Conservation (phyloP, 2,113 vertebrate genomes). For the Bujurquina vittata region DNA sequence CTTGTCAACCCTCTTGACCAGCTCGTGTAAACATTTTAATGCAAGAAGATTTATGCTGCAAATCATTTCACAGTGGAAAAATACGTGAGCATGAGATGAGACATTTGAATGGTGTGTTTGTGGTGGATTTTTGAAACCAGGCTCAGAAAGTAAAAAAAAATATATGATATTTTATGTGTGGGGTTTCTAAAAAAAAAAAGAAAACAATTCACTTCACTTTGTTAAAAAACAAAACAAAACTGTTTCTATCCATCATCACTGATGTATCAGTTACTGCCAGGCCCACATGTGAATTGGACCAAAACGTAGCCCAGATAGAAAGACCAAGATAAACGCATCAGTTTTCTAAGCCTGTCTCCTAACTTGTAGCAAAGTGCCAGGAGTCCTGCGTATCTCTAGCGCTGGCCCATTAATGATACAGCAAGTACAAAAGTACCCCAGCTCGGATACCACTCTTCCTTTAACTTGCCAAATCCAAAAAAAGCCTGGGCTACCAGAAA, state of each 20-base stretch:
- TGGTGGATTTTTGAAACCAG: slow-evolving; percentile 4
- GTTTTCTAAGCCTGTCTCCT: slow-evolving; percentile 65
- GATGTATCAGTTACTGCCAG: slow-evolving; percentile 52
- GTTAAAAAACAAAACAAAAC: not conserved
- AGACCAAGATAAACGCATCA: slow-evolving; percentile 73
- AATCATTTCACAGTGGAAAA: slow-evolving; percentile 71
- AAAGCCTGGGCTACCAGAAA: slow-evolving; percentile 45
- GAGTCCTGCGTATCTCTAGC: slow-evolving; percentile 72
- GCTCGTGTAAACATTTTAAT: slow-evolving; percentile 68
- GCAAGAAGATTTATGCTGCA: slow-evolving; percentile 76
- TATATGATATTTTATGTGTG: not conserved
- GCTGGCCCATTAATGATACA: slow-evolving; percentile 78
- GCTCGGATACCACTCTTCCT: slow-evolving; percentile 73
- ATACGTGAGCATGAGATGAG: slow-evolving; percentile 29
- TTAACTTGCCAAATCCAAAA: slow-evolving; percentile 66
- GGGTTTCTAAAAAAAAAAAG: not conserved
- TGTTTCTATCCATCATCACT: not conserved
- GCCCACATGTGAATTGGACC: slow-evolving; percentile 77
- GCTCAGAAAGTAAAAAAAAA: not conserved
- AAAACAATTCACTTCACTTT: not conserved
- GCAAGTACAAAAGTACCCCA: slow-evolving; percentile 74
- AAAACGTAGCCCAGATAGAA: slow-evolving; percentile 70
- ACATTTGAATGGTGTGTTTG: slow-evolving; percentile 37
- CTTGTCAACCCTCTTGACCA: slow-evolving; percentile 65
- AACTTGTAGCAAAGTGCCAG: slow-evolving; percentile 63